Evolutionary conservation across 1,140 invertebrate genomes (phyloP).

Genomic region (Drosophila elegans): DNA sequence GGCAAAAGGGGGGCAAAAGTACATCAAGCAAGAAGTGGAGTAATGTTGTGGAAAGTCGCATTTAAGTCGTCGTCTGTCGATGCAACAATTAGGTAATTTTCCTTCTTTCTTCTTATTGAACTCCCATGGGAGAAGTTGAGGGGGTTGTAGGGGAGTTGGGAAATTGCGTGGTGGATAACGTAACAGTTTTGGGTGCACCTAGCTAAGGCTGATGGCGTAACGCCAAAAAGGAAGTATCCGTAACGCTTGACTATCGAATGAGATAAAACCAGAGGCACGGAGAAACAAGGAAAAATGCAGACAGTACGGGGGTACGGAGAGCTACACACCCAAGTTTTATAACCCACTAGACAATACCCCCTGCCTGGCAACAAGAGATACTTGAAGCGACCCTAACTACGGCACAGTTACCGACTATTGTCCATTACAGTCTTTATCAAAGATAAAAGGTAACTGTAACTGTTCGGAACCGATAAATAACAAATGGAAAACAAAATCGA

Average conservation of each 20-base stretch:
- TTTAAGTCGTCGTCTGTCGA: conserved; percentile 48
- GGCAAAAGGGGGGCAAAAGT: conserved; percentile 39
- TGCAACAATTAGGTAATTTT: conserved; percentile 84
- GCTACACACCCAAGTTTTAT: conserved; percentile 14
- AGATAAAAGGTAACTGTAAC: conserved; percentile 17
- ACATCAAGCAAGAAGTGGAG: conserved; percentile 71
- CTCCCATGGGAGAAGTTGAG: conserved; percentile 9
- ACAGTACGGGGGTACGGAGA: neutral
- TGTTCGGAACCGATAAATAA: conserved; percentile 11
- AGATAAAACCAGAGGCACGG: conserved; percentile 13
- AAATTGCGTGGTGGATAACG: conserved; percentile 57
- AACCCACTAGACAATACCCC: conserved; percentile 5
- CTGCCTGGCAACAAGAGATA: conserved; percentile 29
- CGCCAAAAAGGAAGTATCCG: conserved; percentile 67
- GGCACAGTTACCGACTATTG: conserved; percentile 26
- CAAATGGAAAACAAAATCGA: neutral
- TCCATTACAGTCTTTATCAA: conserved; percentile 24
- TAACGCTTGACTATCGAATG: conserved; percentile 34
- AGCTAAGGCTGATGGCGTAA: conserved; percentile 55
- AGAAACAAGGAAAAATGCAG: neutral
- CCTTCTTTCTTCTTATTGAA: conserved; percentile 73
- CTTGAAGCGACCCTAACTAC: neutral
- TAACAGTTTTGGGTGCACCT: conserved; percentile 57
- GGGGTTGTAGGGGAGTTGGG: neutral
- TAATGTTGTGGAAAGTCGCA: conserved; percentile 72